These are phyloP conservation scores for Podarcis muralis DNA, from an alignment of 2,113 vertebrate genomes.

Conservation along the genomic window DNA sequence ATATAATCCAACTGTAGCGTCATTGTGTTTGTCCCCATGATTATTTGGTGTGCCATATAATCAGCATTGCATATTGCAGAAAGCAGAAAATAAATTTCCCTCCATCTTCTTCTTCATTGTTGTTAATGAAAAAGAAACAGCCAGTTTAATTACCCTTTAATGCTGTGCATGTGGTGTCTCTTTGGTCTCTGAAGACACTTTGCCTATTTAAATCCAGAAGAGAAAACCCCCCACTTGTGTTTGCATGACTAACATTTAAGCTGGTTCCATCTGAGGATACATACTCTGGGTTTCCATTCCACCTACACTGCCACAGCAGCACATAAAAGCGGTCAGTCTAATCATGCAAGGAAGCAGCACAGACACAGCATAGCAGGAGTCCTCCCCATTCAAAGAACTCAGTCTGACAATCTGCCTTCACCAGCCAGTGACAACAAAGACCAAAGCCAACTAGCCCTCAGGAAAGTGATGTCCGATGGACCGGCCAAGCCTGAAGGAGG, in stretches of 20 bases:
- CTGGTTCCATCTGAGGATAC: constrained; percentile 92
- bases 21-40: constrained; percentile 53
- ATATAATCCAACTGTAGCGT: constrained; percentile 45
- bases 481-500: constrained; percentile 89
- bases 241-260: constrained; percentile 93
- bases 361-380: constrained; percentile 98
- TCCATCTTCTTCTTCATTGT: constrained; percentile 47
- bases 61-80: constrained; percentile 46
- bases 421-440: constrained; percentile 96
- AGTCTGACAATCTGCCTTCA: constrained; percentile 93
- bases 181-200: constrained; percentile 84
- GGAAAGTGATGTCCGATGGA: constrained; percentile 96
- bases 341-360: constrained; percentile 92
- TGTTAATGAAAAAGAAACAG: constrained; percentile 78
- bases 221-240: constrained; percentile 80
- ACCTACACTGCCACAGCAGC: constrained; percentile 88
- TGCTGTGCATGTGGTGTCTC: constrained; percentile 90
- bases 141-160: constrained; percentile 84
- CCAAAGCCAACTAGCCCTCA: constrained; percentile 92
- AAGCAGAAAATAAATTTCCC: constrained; percentile 36
- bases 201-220: constrained; percentile 81
- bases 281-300: constrained; percentile 97
- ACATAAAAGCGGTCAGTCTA: constrained; percentile 90
- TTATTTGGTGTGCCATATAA: constrained; percentile 52
- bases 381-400: constrained; percentile 96